phyloP scores from a whole-genome alignment of 2,113 vertebrate genomes.

The Pycnonotus jocosus region DNA sequence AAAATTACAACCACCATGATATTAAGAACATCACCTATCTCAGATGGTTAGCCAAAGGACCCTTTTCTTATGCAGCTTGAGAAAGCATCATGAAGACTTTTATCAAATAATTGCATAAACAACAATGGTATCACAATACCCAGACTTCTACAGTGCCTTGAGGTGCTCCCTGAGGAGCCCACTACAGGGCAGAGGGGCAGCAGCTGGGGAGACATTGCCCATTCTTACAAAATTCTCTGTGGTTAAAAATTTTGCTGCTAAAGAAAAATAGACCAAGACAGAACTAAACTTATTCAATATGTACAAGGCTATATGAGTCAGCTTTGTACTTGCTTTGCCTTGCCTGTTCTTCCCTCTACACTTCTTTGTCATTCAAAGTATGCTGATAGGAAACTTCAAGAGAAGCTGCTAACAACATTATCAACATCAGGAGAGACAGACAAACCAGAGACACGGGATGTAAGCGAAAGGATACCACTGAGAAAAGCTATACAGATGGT shows the following conservation, averaged over 20 bases:
- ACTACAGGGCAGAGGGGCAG: neutral
- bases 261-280: neutral
- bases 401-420: constrained; percentile 21
- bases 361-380: constrained; percentile 15
- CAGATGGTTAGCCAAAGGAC: neutral
- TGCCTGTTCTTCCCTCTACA: neutral
- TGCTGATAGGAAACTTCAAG: neutral
- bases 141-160: neutral
- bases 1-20: neutral
- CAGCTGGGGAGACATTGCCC: fast-evolving
- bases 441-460: constrained; percentile 1
- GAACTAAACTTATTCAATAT: neutral
- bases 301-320: neutral
- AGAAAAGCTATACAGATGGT: constrained; percentile 36
- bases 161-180: neutral
- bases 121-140: neutral
- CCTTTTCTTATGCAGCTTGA: neutral
- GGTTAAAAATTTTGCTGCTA: neutral
- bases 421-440: constrained; percentile 33
- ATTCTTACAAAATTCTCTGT: neutral
- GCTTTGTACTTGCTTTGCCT: neutral
- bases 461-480: neutral
- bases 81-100: neutral
- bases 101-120: neutral
- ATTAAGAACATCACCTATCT: neutral